These are phyloP conservation scores for Vanacampus margaritifer DNA, from an alignment of 2,113 vertebrate genomes.

Conservation along the genomic window DNA sequence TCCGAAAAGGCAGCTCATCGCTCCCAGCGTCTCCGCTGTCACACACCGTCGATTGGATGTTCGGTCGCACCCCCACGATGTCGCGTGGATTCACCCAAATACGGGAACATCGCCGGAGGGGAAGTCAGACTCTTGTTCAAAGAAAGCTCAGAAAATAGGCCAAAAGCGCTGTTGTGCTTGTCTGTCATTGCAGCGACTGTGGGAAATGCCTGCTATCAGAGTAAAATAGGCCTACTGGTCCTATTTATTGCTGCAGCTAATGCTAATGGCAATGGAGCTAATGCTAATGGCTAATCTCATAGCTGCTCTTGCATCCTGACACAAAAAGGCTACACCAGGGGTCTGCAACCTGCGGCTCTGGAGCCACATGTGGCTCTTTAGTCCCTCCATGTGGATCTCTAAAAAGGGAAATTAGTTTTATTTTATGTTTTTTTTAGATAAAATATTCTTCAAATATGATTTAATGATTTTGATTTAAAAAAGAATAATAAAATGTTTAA, in stretches of 20 bases:
- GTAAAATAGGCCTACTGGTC: slow-evolving; percentile 10
- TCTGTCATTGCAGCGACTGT: slow-evolving; percentile 8
- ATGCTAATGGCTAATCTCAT: slow-evolving; percentile 26
- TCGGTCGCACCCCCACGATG: slow-evolving; percentile 35
- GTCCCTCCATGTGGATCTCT: no score
- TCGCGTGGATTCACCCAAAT: slow-evolving; percentile 49
- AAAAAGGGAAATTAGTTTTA: no score
- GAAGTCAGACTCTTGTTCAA: slow-evolving; percentile 5
- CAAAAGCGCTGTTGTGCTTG: background rate
- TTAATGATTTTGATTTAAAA: no score
- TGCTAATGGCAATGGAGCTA: slow-evolving; percentile 32
- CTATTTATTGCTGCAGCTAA: slow-evolving; percentile 30
- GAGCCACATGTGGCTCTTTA: no score
- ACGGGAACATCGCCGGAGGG: slow-evolving; percentile 5
- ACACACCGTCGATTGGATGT: slow-evolving; percentile 25
- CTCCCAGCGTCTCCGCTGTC: slow-evolving; percentile 44
- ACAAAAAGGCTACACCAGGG: slow-evolving; percentile 25
- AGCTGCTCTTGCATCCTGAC: slow-evolving; percentile 38
- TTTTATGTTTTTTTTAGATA: no score
- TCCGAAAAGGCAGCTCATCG: slow-evolving; percentile 37
- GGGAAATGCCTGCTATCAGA: slow-evolving; percentile 2
- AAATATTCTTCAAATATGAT: no score
- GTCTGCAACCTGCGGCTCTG: no score
- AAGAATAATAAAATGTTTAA: no score
- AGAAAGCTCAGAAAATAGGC: slow-evolving; percentile 9